Conservation (phyloP, 1,140 invertebrate genomes). For the Akabosia matsudoensis region DNA sequence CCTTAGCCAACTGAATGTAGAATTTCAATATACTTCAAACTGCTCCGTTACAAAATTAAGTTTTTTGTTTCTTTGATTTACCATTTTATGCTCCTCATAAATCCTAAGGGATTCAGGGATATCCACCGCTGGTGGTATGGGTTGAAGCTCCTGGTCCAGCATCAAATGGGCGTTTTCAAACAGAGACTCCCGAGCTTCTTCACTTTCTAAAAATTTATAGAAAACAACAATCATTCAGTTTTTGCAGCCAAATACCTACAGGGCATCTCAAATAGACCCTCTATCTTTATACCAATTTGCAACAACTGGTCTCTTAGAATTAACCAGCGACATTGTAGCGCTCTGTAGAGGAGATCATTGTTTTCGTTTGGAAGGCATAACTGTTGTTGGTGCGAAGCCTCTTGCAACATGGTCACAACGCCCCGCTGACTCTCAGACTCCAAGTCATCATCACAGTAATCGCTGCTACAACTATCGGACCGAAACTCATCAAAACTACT, state of each 20-base stretch:
- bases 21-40: slow-evolving; percentile 26
- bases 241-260: background rate
- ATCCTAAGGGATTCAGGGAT: slow-evolving; percentile 74
- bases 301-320: slow-evolving; percentile 45
- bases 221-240: background rate
- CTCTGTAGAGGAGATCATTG: slow-evolving; percentile 47
- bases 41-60: slow-evolving; percentile 34
- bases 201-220: slow-evolving; percentile 9
- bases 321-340: slow-evolving; percentile 51
- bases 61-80: slow-evolving; percentile 50
- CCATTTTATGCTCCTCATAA: slow-evolving; percentile 78
- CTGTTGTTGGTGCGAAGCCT: slow-evolving; percentile 27
- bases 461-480: slow-evolving; percentile 3
- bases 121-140: slow-evolving; percentile 71
- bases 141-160: slow-evolving; percentile 72
- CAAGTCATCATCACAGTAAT: slow-evolving; percentile 7
- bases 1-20: slow-evolving; percentile 55
- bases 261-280: background rate
- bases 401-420: slow-evolving; percentile 2
- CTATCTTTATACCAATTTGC: slow-evolving; percentile 8
- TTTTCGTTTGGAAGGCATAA: slow-evolving; percentile 26
- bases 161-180: slow-evolving; percentile 69
- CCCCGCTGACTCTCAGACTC: background rate
- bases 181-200: slow-evolving; percentile 34
- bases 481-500: slow-evolving; percentile 20